phyloP scores from a whole-genome alignment of 2,113 vertebrate genomes.

The Jaculus jaculus region DNA sequence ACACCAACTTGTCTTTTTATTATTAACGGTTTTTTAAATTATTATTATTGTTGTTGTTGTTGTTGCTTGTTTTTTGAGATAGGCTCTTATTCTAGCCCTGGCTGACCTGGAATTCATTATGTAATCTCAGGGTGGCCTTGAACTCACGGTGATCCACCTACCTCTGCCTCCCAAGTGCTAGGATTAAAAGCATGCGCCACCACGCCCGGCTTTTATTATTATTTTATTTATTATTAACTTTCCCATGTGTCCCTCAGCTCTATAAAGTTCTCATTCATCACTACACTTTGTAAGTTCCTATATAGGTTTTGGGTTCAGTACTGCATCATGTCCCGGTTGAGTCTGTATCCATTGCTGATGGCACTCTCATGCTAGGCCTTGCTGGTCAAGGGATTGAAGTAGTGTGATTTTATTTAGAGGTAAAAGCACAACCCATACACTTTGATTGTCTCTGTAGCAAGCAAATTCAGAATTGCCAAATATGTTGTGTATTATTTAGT shows the following conservation, averaged over 20 bases:
- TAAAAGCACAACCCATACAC: not conserved
- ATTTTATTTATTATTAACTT: no score
- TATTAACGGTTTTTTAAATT: not conserved
- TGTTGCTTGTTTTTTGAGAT: no score
- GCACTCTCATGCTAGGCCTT: not conserved
- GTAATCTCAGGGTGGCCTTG: no score
- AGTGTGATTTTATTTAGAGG: not conserved
- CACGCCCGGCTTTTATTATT: no score
- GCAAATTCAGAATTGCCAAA: not conserved
- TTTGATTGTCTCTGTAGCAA: not conserved
- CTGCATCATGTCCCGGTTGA: not conserved
- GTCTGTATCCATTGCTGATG: not conserved
- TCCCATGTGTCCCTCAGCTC: not conserved
- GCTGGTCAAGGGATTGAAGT: not conserved
- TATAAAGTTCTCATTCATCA: not conserved
- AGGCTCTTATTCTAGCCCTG: no score
- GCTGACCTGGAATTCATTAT: no score
- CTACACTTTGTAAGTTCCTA: not conserved
- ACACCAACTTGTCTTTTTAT: not conserved
- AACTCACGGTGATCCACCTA: no score
- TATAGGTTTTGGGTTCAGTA: not conserved
- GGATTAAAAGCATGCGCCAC: no score
- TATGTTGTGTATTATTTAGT: not conserved
- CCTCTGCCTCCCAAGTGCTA: no score
- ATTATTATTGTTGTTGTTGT: no score